Evolutionary conservation across 2,888 invertebrate species (phyloP), one percentile per base, ranked within the genome.

Genomic region (Calliphora vomitoria): DNA sequence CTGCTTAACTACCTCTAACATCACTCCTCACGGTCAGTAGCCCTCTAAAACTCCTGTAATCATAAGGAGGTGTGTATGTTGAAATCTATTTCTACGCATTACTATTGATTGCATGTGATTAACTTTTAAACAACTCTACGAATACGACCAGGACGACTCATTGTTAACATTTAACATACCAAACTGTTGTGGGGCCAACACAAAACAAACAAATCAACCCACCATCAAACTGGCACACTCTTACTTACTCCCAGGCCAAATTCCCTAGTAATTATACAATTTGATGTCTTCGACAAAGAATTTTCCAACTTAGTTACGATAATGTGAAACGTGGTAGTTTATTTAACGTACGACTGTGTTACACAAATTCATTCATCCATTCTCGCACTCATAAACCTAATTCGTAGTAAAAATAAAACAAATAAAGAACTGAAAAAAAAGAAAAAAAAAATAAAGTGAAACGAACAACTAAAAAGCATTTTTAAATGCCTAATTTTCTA

Each of bases 71-170:
- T 68, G 81, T 60, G 82, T 86, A 44, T 62, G 55, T 31, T 31
- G 41, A 79, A 82, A 69, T 79, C 74, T 78, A 74, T 81, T 81
- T 82, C 64, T 82, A 78, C 66, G 76, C 82, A 85, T 79, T 75
- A 58, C 50, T 71, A 87, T 82, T 87, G 79, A 85, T 87, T 82
- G 87, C 85, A 87, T 85, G 85, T 85, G 79, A 85, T 87, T 85
- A 85, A 87, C 82, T 82, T 79, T 79, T 79, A 69, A 87, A 75
- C 58, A 62, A 78, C 68, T 31, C 62, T 41, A 44, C 11, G 13
- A 50, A 68, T 53, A 38, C 6, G 47, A 6, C 35, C 35, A 35
- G 35, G 35, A 50, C 15, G 50, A 41, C 55, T 15, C 53, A 44
- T 58, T 75, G n/a, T 53, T 76, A 76, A 31, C 69, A 55, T 72